These are phyloP conservation scores for Pseudochirops cupreus DNA, from an alignment of 2,797 vertebrate species.

Conservation along the genomic window DNA sequence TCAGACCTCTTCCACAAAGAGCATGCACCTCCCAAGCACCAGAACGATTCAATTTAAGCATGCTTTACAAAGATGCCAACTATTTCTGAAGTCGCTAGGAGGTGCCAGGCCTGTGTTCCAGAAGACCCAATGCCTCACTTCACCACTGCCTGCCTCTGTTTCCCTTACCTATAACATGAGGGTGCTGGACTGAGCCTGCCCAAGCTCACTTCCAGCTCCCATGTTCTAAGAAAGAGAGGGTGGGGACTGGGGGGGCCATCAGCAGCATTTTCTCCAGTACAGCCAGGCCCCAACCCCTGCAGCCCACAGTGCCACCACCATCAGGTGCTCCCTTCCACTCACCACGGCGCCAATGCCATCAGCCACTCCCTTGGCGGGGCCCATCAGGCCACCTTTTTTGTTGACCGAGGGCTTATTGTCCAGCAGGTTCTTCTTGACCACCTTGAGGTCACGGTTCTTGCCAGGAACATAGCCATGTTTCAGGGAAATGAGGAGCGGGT, in stretches of 20 bases:
- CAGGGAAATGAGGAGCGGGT: slow-evolving; percentile 95
- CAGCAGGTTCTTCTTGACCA: slow-evolving; percentile 97
- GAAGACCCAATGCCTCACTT: background rate
- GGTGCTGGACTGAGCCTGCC: background rate
- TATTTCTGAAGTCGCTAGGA: too few relatives aligned
- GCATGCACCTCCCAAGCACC: too few relatives aligned
- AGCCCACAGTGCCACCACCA: too few relatives aligned
- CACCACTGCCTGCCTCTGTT: background rate
- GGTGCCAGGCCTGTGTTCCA: background rate
- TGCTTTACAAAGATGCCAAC: too few relatives aligned
- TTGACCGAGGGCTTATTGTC: slow-evolving; percentile 89
- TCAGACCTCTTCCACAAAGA: too few relatives aligned
- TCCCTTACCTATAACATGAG: background rate
- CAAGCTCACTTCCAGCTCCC: background rate
- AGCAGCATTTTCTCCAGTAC: background rate
- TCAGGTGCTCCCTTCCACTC: slow-evolving; percentile 73
- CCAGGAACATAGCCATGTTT: slow-evolving; percentile 95
- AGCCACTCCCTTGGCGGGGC: slow-evolving; percentile 87
- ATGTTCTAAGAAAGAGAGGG: too few relatives aligned
- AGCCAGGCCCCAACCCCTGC: background rate
- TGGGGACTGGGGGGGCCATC: too few relatives aligned
- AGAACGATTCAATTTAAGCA: too few relatives aligned
- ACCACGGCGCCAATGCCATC: slow-evolving; percentile 87
- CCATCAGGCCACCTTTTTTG: slow-evolving; percentile 92
- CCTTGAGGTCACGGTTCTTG: slow-evolving; percentile 96